These are phyloP conservation scores for Mesorhabditis sp. DNA, from an alignment of 2,888 invertebrate genomes.

Conservation along the genomic window DNA sequence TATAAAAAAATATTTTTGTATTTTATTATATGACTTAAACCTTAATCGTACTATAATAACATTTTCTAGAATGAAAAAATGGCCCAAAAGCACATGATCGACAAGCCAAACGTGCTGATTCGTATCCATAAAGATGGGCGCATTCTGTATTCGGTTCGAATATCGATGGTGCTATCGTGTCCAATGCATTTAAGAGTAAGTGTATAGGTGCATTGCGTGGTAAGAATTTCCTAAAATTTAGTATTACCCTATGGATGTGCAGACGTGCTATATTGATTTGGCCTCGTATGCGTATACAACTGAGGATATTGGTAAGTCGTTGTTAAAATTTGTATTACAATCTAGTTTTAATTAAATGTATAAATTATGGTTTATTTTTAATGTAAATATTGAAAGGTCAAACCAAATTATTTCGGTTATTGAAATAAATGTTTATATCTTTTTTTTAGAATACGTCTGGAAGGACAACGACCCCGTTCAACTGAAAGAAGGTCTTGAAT, in stretches of 20 bases:
- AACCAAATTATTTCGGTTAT: conserved; percentile 12
- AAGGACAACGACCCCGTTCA: conserved; percentile 87
- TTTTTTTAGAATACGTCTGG: conserved; percentile 73
- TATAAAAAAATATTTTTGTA: conserved; percentile 9
- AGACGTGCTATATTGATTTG: conserved; percentile 88
- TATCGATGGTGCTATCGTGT: conserved; percentile 88
- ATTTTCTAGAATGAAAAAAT: conserved; percentile 89
- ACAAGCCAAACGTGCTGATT: conserved; percentile 77
- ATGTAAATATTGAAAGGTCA: too few species aligned
- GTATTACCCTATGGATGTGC: conserved; percentile 78
- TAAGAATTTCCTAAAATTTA: conserved; percentile 12
- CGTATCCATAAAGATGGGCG: conserved; percentile 73
- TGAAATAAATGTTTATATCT: conserved; percentile 1
- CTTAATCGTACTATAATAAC: not conserved
- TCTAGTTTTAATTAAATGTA: too few species aligned
- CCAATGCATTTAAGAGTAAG: conserved; percentile 89
- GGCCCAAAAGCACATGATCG: conserved; percentile 70
- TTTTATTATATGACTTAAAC: not conserved
- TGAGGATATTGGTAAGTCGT: conserved; percentile 74
- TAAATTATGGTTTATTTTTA: too few species aligned
- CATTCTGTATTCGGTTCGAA: conserved; percentile 65
- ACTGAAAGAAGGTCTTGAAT: conserved; percentile 70
- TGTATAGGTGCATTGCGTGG: not conserved
- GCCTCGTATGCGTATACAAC: conserved; percentile 97
- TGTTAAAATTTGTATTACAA: not conserved